Base-by-base conservation (phyloP, 2,113 vertebrate genomes). In the Motacilla alba region DNA sequence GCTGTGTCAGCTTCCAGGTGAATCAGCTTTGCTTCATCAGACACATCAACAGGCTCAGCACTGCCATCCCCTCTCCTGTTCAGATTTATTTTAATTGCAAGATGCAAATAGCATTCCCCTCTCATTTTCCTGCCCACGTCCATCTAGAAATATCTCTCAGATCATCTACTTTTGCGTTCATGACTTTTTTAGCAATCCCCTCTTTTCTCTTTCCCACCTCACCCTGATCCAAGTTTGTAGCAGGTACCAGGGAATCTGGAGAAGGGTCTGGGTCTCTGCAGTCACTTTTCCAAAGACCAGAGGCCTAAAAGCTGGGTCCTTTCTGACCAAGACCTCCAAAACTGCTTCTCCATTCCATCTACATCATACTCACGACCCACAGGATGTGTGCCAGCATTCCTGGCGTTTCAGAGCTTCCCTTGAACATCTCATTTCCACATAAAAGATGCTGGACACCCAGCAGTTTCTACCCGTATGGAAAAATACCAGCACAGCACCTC, bases 1-100 rank as follows among this genome's bases (percentile, higher is more conserved):
- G 97, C 97, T 97, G 96, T 96, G 95, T 95, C 97, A 96, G 95
- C 97, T 94, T 94, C 72, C 92, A 97, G 97, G 97, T 95, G 97
- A 97, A 97, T 98, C 98, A 97, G 97, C 95, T 96, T 73, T 96
- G 97, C 97, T 96, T 97, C 97, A 97, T 97, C 98, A 97, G 95
- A 95, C 92, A 94, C 94, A 97, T 97, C 98, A 97, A 96, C 96
- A 97, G 83, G 87, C 91, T 94, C 83, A 28, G 93, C 76, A 56
- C 92, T 96, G 96, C 96, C 96, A 94, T 93, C 95, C 93, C 96
- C 88, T 92, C 90, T 96, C 83, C 78, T 50, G 66, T 81, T 96
- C 92, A 52, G 86, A 92, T 93, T 96, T 97, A 96, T 96, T 98
- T 97, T 98, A 98, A 98, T 96, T 97, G 95, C 95, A 59, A 60